Base-by-base conservation (phyloP, 2,888 invertebrate species). In the Sesamia inferens region DNA sequence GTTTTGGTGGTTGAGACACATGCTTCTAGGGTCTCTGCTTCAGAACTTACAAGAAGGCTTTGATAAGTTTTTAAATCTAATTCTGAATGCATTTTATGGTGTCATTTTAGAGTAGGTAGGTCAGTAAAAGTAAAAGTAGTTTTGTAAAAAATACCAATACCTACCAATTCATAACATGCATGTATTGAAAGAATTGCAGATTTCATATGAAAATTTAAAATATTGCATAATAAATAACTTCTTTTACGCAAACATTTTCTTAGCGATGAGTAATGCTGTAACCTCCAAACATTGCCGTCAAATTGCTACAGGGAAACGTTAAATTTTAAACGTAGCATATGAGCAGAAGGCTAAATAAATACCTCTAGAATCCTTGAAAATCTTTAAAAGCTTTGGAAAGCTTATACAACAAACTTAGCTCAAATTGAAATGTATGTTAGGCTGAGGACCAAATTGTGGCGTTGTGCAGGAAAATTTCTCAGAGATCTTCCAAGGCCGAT, bases 251-350 rank as follows among this genome's bases (percentile, higher is more conserved):
- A 44, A 48, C 48, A 68, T 82, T 78, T 81, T 74, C 51, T 67
- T 39, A 57, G 63, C 67, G 74, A 72, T 81, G 82, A 82, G 81
- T 82, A 82, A 81, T 78, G 54, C 24, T 66, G 48, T 69, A 74
- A 74, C 78, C 78, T 81, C 78, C 69, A 67, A 81, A 81, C 64
- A 63, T 71, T 67, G 74, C 61, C 54, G 54, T 24, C 74, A 65
- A 59, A 68, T 42, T 70, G 65, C 24, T 61, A 54, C 63, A 13
- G 54, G 31, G 57, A 69, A 74, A 69, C 67, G 59, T 61, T 58
- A 61, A 63, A 59, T n/a, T 59, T 57, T 66, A 68, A 62, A 74
- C 39, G 65, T 55, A 62, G 47, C 14, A 19, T 39, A 31, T 68
- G n/a, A 54, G 51, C 31, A 19, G 31, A 22, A 67, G 1, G 39